These are phyloP conservation scores for Hirundichthys speculiger DNA, from an alignment of 2,113 vertebrate species.

Conservation along the genomic window DNA sequence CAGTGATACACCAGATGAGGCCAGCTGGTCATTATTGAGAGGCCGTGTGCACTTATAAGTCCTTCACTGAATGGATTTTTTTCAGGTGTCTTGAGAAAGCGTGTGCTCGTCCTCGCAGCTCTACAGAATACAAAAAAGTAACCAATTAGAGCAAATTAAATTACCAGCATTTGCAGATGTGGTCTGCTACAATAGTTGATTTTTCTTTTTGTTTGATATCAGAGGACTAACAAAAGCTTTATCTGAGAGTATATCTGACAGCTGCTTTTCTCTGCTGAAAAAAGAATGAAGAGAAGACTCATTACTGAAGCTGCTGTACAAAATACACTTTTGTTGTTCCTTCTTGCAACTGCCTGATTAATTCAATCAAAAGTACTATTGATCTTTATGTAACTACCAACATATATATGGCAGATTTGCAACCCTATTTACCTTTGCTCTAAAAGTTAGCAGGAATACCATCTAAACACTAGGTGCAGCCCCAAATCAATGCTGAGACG, in stretches of 20 bases:
- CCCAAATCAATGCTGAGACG: too few relatives aligned
- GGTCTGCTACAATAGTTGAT: conserved; percentile 11
- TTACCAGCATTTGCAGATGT: conserved; percentile 11
- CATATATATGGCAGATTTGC: too few relatives aligned
- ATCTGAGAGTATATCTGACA: conserved; percentile 20
- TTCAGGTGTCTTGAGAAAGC: too few relatives aligned
- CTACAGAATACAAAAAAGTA: conserved; percentile 13
- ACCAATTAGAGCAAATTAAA: conserved; percentile 42
- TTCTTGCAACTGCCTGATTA: conserved; percentile 60
- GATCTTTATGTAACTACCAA: too few relatives aligned
- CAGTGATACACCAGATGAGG: conserved; percentile 31
- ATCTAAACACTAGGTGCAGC: too few relatives aligned
- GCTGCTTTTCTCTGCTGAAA: conserved; percentile 5
- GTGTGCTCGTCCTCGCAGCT: neutral
- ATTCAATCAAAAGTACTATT: too few relatives aligned
- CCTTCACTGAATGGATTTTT: conserved; percentile 44
- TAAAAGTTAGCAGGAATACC: too few relatives aligned
- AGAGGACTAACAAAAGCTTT: conserved; percentile 46
- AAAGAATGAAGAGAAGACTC: conserved; percentile 25
- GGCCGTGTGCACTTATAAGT: conserved; percentile 14
- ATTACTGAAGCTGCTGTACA: conserved; percentile 42
- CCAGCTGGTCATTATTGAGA: neutral
- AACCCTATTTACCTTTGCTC: too few relatives aligned
- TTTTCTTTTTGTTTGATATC: conserved; percentile 20
- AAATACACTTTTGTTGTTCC: conserved; percentile 57